Evolutionary conservation across 2,797 vertebrate species (phyloP).

Genomic region (Remorina albescens): DNA sequence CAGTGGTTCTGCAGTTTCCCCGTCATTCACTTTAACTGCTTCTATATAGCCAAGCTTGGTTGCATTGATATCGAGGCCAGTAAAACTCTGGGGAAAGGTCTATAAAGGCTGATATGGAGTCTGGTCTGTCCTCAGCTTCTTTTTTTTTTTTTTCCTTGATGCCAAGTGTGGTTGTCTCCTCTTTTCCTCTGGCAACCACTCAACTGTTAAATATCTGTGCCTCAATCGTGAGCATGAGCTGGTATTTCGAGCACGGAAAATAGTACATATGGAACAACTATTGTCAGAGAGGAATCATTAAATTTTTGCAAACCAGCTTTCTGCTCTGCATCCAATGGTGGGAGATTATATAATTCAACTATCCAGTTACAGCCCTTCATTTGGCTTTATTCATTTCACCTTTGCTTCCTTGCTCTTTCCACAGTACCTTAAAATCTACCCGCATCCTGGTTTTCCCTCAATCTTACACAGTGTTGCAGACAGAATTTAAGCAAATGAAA

Average conservation of each 20-base stretch:
- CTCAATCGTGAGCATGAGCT: not conserved
- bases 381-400: not conserved
- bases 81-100: conserved; percentile 9
- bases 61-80: conserved; percentile 1
- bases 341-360: not conserved
- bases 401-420: not conserved
- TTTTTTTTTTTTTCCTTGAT: not conserved
- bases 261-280: not conserved
- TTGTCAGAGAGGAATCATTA: not conserved
- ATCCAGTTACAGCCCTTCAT: not conserved
- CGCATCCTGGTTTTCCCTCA: not conserved
- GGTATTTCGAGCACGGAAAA: not conserved
- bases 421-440: not conserved
- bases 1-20: conserved; percentile 9
- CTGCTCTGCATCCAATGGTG: not conserved
- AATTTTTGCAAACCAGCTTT: not conserved
- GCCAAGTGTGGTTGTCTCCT: not conserved
- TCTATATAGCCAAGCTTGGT: conserved; percentile 32
- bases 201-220: not conserved
- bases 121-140: not conserved
- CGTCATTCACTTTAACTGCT: conserved; percentile 9
- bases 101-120: conserved; percentile 15
- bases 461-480: not conserved
- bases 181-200: not conserved
- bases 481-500: not conserved